Percentiles rank a stretch among this genome's conserved stretches.
Evolutionary conservation across 2,113 vertebrate genomes (phyloP).

Genomic region (Sorex araneus): DNA sequence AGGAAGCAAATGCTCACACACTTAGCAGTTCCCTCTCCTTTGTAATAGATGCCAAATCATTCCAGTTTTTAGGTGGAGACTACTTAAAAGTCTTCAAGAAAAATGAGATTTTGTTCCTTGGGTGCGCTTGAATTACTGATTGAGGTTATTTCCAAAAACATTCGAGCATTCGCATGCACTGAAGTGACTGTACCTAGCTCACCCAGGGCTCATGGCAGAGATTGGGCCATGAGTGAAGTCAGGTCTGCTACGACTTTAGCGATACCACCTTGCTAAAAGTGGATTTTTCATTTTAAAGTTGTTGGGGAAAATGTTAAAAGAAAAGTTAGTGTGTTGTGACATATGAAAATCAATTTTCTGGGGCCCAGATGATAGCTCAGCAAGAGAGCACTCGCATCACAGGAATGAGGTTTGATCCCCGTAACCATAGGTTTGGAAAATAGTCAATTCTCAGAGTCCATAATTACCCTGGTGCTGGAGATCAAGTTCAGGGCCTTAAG

Average conservation of each 20-base stretch:
- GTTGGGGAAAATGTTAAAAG: neutral
- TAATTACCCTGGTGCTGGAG: neutral
- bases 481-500: too few species aligned
- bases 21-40: neutral
- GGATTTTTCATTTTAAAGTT: neutral
- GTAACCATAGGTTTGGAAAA: neutral
- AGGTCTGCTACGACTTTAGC: neutral
- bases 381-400: too few species aligned
- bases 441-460: neutral
- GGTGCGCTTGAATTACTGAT: neutral
- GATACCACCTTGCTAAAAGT: neutral
- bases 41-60: conserved; percentile 2
- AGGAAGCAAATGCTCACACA: neutral
- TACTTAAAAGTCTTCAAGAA: neutral
- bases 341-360: neutral
- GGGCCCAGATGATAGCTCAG: too few species aligned
- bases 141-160: neutral
- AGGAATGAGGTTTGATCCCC: too few species aligned
- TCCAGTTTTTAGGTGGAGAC: neutral
- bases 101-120: neutral
- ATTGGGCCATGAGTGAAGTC: neutral
- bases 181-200: neutral
- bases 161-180: too few species aligned
- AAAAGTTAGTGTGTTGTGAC: neutral
- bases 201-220: neutral